Percentiles rank a stretch among this genome's conserved stretches.
Conservation (phyloP, 2,888 invertebrate species). For the Cephonodes hylas region DNA sequence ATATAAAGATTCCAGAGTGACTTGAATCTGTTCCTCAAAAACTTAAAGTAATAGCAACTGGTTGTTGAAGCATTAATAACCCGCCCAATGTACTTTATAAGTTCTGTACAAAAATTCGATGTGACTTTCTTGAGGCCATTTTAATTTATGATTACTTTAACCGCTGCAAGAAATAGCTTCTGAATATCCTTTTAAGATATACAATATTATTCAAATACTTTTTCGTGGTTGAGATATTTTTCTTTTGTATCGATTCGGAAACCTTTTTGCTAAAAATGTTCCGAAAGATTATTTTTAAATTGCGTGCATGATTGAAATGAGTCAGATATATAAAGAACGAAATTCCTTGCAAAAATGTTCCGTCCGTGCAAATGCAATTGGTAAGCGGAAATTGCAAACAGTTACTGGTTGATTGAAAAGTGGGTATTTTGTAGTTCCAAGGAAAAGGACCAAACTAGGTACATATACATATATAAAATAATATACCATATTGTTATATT, state of each 20-base stretch:
- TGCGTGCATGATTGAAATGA: no score
- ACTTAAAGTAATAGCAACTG: neutral
- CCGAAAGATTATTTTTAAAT: neutral
- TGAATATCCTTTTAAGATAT: neutral
- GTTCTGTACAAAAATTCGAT: neutral
- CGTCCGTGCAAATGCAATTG: no score
- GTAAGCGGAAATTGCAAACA: no score
- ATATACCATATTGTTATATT: no score
- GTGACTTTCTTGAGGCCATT: neutral
- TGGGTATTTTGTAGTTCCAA: no score
- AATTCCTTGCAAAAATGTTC: no score
- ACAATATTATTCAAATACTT: neutral
- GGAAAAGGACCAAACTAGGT: no score
- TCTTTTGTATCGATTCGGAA: neutral
- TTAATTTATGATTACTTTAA: neutral
- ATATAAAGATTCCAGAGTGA: no score
- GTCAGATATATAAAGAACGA: no score
- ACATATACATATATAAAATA: no score
- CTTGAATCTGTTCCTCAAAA: no score
- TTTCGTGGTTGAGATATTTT: neutral
- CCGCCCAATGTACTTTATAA: neutral
- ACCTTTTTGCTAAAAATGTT: neutral
- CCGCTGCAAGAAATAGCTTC: neutral
- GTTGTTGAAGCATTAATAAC: neutral
- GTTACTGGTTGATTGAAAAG: no score